Base-by-base conservation (phyloP, 2,888 invertebrate genomes). In the Microdon myrmicae region DNA sequence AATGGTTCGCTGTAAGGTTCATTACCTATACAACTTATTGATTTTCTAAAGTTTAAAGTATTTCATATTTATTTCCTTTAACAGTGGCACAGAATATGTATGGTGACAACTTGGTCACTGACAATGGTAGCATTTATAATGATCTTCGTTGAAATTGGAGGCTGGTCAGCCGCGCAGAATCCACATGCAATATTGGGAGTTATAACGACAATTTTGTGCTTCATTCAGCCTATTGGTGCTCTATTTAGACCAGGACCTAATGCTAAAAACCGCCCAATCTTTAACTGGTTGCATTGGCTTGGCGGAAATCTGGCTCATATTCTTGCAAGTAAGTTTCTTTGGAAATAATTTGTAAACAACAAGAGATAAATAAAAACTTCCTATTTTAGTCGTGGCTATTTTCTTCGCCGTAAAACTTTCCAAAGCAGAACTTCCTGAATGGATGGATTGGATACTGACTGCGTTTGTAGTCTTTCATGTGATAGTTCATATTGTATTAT, bases 201-300 rank as follows among this genome's bases (percentile, higher is more conserved):
- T 8, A 83, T 91, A 3, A 91, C 93, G 0, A 88, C 90, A 1
- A 81, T 88, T 7, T 77, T 94, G 14, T 91, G 91, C 75, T 91
- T 94, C 74, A 80, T 94, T 67, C 93, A 95, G 78, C 94, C 94
- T 3, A 88, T 94, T 72, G 92, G 88, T 58, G 94, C 94, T 1
- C 85, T 89, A 64, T 88, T 94, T 77, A 85, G 95, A 66, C 94
- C 94, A 0, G 90, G 89, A 78, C 93, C 94, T 0, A 90, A 89
- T 37, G 88, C 92, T 6, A 85, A 87, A 9, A 86, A 85, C 71
- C 83, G 96, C 44, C 86, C 90, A 0, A 80, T 91, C 48, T 96
- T 96, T 82, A 96, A 96, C 81, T 96, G 95, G 94, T 78, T 85
- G 2, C 96, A 96, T 79, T 94, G 94, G 92, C 81, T 91, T 39